Evolutionary conservation across 2,888 invertebrate genomes (phyloP).

Genomic region (Parnassius orleans): DNA sequence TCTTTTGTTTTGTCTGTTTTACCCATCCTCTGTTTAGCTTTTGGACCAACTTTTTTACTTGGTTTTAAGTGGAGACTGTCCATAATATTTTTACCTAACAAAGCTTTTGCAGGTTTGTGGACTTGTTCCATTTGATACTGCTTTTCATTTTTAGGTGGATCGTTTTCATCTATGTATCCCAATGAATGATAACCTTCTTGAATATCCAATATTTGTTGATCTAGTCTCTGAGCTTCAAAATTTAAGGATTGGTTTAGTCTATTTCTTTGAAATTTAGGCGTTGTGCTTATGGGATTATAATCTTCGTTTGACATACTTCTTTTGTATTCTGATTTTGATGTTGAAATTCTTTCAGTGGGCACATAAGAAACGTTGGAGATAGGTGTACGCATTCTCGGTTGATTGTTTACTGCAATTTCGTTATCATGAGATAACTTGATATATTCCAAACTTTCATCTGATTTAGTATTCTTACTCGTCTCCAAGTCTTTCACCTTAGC

Average conservation of each 20-base stretch:
- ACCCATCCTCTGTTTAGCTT: slow-evolving; percentile 67
- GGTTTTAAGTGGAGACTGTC: slow-evolving; percentile 75
- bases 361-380: slow-evolving; percentile 71
- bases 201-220: slow-evolving; percentile 75
- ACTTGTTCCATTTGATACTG: slow-evolving; percentile 49
- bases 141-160: slow-evolving; percentile 41
- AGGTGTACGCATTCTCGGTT: slow-evolving; percentile 73
- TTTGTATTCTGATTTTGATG: slow-evolving; percentile 55
- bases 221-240: slow-evolving; percentile 70
- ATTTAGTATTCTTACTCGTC: slow-evolving; percentile 66
- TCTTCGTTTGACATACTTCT: slow-evolving; percentile 70
- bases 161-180: slow-evolving; percentile 71
- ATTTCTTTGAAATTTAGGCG: slow-evolving; percentile 75
- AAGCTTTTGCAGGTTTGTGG: slow-evolving; percentile 67
- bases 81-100: slow-evolving; percentile 73
- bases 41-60: slow-evolving; percentile 68
- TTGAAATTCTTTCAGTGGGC: slow-evolving; percentile 61
- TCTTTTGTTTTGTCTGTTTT: slow-evolving; percentile 63
- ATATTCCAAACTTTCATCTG: slow-evolving; percentile 71
- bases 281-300: slow-evolving; percentile 52
- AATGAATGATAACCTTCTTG: slow-evolving; percentile 74
- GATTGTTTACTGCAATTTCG: slow-evolving; percentile 75
- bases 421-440: slow-evolving; percentile 70
- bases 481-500: slow-evolving; percentile 74
- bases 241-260: slow-evolving; percentile 75